phyloP scores from a whole-genome alignment of 2,888 invertebrate species.

The Dryomyza anilis region DNA sequence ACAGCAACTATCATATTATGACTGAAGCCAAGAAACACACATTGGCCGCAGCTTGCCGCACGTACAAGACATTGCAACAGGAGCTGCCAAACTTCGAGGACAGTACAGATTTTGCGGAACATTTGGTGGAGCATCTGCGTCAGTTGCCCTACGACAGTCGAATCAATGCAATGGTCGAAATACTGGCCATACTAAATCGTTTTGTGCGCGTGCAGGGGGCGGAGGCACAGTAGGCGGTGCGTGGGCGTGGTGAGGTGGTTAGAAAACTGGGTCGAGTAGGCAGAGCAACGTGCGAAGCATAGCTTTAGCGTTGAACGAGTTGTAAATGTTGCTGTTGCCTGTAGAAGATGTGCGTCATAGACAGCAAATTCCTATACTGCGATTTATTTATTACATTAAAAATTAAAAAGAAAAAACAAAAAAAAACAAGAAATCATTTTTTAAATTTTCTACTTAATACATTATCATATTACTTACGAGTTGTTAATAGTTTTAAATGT shows the following conservation, averaged over 20 bases:
- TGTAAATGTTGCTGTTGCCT: not conserved
- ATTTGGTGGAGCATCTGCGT: slow-evolving; percentile 38
- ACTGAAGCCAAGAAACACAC: slow-evolving; percentile 41
- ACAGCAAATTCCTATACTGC: slow-evolving; percentile 30
- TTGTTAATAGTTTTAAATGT: not conserved
- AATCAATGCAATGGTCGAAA: slow-evolving; percentile 40
- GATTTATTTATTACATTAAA: slow-evolving; percentile 9
- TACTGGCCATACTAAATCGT: slow-evolving; percentile 39
- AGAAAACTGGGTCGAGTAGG: not conserved
- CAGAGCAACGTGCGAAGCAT: no score
- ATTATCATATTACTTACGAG: not conserved
- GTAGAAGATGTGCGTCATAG: not conserved
- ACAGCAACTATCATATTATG: slow-evolving; percentile 25
- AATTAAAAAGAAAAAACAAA: not conserved
- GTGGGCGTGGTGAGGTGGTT: not conserved
- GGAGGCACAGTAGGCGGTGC: slow-evolving; percentile 18
- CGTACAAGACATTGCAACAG: slow-evolving; percentile 31
- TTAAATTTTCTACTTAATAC: not conserved
- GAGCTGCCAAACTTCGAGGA: slow-evolving; percentile 38
- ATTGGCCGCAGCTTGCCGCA: slow-evolving; percentile 33
- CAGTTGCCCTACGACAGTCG: slow-evolving; percentile 40
- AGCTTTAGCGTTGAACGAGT: no score
- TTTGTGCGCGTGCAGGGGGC: slow-evolving; percentile 38
- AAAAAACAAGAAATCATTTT: not conserved
- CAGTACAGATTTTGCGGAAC: slow-evolving; percentile 39